Evolutionary conservation across 2,113 vertebrate species (phyloP).

Genomic region (Halcyon senegalensis): DNA sequence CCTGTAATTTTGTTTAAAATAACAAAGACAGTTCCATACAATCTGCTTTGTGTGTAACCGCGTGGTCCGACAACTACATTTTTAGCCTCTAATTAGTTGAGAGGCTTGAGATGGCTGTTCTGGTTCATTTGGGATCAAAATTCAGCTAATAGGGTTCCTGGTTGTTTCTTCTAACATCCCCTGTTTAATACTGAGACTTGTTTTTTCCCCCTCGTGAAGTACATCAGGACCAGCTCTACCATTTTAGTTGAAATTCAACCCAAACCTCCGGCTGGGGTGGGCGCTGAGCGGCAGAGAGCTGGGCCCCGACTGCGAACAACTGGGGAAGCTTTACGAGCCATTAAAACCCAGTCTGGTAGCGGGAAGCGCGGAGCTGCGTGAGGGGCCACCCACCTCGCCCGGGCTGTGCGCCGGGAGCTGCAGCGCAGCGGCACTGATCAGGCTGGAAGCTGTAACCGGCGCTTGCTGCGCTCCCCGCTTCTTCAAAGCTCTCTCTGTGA

Average conservation of each 20-base stretch:
- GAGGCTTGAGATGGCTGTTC: not conserved
- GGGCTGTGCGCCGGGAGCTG: accelerated
- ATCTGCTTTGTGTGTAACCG: not conserved
- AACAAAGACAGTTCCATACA: not conserved
- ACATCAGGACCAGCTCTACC: not conserved
- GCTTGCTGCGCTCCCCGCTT: not conserved
- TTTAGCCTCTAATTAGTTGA: conserved; percentile 24
- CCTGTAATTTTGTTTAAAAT: conserved; percentile 15
- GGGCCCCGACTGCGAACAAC: not conserved
- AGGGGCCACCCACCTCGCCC: not conserved
- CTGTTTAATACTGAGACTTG: not conserved
- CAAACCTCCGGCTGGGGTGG: not conserved
- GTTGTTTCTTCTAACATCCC: not conserved
- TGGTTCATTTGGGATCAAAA: conserved; percentile 7
- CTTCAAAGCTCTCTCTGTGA: not conserved
- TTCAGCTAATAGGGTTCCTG: not conserved
- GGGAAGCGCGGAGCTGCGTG: not conserved
- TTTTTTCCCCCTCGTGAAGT: not conserved
- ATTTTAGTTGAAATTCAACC: conserved; percentile 5
- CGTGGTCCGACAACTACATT: not conserved
- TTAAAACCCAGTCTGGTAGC: not conserved
- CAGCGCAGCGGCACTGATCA: accelerated
- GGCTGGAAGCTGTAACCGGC: accelerated
- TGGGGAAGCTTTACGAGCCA: not conserved
- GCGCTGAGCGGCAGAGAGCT: accelerated